phyloP scores from a whole-genome alignment of 2,113 vertebrate species.

The Accipiter cooperii region DNA sequence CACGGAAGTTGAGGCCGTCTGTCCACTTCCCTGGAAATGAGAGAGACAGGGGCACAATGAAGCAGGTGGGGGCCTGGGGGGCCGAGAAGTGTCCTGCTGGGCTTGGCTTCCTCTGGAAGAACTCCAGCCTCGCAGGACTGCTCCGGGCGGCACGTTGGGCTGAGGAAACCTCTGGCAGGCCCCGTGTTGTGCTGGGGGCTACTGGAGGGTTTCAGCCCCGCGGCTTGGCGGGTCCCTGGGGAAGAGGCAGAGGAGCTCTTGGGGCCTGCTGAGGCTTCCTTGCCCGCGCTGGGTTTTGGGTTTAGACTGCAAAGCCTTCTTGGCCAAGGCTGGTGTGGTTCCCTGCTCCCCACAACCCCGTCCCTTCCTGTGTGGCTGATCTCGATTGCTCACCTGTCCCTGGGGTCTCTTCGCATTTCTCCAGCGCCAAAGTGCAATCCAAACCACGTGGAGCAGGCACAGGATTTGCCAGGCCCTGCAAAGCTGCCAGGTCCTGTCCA shows the following conservation, averaged over 20 bases:
- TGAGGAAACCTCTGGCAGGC: background rate
- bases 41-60: background rate
- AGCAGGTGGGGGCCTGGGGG: rapidly evolving
- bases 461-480: too few species aligned
- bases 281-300: background rate
- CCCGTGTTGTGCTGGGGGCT: rapidly evolving
- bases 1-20: too few species aligned
- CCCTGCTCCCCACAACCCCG: too few species aligned
- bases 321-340: too few species aligned
- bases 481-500: too few species aligned
- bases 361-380: too few species aligned
- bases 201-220: background rate
- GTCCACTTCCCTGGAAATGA: background rate
- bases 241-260: background rate
- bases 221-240: background rate
- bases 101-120: background rate
- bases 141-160: background rate
- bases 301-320: too few species aligned
- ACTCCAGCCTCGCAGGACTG: background rate
- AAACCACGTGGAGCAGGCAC: too few species aligned
- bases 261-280: background rate
- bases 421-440: too few species aligned
- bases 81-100: background rate
- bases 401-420: too few species aligned
- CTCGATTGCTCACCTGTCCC: too few species aligned